Conservation (phyloP, 2,797 vertebrate species). For the Xyrichtys novacula region DNA sequence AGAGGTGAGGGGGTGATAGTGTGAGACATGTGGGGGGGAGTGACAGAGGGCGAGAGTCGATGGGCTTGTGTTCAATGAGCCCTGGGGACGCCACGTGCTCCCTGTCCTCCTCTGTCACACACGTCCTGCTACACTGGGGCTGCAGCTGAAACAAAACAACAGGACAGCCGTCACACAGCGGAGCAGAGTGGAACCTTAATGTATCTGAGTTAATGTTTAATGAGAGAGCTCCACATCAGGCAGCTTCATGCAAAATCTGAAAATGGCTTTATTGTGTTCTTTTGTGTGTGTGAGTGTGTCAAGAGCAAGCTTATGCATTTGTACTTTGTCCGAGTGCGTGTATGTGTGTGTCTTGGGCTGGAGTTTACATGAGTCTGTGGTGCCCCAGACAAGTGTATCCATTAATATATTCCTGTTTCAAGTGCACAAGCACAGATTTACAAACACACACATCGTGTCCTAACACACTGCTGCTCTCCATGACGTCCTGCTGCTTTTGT, state of each 20-base stretch:
- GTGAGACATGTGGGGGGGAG: constrained; percentile 38
- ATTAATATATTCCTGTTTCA: constrained; percentile 82
- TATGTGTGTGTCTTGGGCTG: constrained; percentile 53
- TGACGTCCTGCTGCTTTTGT: constrained; percentile 66
- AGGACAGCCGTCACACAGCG: constrained; percentile 41
- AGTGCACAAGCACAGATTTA: constrained; percentile 78
- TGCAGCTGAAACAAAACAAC: constrained; percentile 50
- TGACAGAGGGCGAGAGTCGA: constrained; percentile 45
- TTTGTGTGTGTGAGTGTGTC: constrained; percentile 15
- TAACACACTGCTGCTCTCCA: constrained; percentile 69
- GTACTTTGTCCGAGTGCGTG: constrained; percentile 43
- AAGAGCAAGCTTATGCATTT: constrained; percentile 59
- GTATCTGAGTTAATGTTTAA: constrained; percentile 84
- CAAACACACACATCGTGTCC: constrained; percentile 70
- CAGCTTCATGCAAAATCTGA: constrained; percentile 69
- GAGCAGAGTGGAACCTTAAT: constrained; percentile 66
- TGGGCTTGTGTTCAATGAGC: constrained; percentile 68
- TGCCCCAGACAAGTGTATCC: constrained; percentile 81
- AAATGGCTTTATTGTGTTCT: constrained; percentile 84
- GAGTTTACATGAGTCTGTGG: constrained; percentile 81
- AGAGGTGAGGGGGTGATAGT: constrained; percentile 39
- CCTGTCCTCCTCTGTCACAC: constrained; percentile 65
- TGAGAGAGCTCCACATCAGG: constrained; percentile 76
- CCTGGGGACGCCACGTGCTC: constrained; percentile 72
- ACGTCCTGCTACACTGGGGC: constrained; percentile 53